These are phyloP conservation scores for Troides oblongomaculatus DNA, from an alignment of 2,888 invertebrate genomes.

Conservation along the genomic window DNA sequence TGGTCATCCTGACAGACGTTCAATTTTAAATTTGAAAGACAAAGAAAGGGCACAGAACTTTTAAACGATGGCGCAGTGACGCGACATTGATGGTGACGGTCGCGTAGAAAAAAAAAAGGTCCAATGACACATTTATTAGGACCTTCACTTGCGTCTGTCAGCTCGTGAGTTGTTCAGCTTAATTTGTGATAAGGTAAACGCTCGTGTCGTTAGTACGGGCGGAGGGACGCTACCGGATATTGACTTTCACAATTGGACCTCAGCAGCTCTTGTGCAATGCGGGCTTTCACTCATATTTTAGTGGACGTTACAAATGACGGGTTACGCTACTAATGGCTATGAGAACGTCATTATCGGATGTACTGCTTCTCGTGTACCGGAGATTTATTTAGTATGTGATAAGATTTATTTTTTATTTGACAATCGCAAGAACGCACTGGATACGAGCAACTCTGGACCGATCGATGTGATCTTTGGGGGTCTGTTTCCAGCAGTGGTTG, in stretches of 20 bases:
- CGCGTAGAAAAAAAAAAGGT: constrained; percentile 55
- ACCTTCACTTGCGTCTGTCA: constrained; percentile 72
- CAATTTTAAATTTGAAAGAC: constrained; percentile 58
- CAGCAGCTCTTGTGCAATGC: neutral
- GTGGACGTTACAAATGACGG: constrained; percentile 17
- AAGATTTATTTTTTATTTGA: no score
- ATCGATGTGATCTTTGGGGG: no score
- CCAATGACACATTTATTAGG: constrained; percentile 75
- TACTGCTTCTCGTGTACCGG: no score
- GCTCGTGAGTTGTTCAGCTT: constrained; percentile 69
- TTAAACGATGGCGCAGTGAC: constrained; percentile 70
- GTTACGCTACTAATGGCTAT: constrained; percentile 13
- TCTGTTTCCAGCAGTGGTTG: no score
- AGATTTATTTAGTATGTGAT: no score
- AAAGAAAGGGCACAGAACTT: constrained; percentile 78
- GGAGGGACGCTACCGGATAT: constrained; percentile 63
- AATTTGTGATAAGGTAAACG: constrained; percentile 76
- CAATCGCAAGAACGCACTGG: no score
- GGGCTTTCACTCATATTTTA: constrained; percentile 21
- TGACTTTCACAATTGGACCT: constrained; percentile 60
- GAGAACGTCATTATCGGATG: neutral
- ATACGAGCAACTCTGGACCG: no score
- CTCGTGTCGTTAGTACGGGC: constrained; percentile 46
- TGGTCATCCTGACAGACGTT: constrained; percentile 31
- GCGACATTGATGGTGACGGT: constrained; percentile 63